A percentile compares a stretch with the other conserved stretches of the same genome.
These are phyloP conservation scores for honey bee (Apis mellifera) DNA, from an alignment of 1,140 invertebrate species.

Conservation along the genomic window DNA sequence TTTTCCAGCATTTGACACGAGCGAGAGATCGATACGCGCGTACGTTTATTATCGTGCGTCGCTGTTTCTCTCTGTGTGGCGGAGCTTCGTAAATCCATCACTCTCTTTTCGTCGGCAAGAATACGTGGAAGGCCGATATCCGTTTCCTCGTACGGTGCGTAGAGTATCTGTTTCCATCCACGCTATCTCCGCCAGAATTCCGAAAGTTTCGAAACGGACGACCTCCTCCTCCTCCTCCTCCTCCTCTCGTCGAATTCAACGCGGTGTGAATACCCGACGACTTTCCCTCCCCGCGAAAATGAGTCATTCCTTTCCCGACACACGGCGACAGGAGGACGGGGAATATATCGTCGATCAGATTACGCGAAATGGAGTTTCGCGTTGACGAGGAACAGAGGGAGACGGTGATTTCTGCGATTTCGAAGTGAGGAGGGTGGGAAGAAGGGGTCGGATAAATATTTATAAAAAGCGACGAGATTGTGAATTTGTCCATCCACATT, in stretches of 20 bases:
- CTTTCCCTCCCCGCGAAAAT: constrained; percentile 5
- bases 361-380: constrained; percentile 38
- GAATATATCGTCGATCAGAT: constrained; percentile 51
- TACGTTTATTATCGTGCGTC: neutral
- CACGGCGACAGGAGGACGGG: constrained; percentile 37
- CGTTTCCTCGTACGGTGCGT: neutral
- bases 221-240: neutral
- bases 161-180: constrained; percentile 29
- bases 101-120: constrained; percentile 41
- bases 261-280: constrained; percentile 54
- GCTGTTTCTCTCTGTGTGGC: constrained; percentile 42
- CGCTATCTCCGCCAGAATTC: constrained; percentile 41
- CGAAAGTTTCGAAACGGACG: constrained; percentile 48
- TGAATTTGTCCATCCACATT: too few relatives aligned
- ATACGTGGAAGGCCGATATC: constrained; percentile 47
- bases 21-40: constrained; percentile 26
- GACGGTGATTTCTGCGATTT: neutral
- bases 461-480: too few relatives aligned
- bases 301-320: constrained; percentile 39
- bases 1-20: constrained; percentile 45
- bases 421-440: too few relatives aligned
- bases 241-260: constrained; percentile 32
- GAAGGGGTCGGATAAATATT: too few relatives aligned
- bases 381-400: constrained; percentile 34
- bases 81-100: constrained; percentile 65